Evolutionary conservation across 2,888 invertebrate genomes (phyloP), one percentile per base, ranked within the genome.

Genomic region (Neuroscelio doddi): DNA sequence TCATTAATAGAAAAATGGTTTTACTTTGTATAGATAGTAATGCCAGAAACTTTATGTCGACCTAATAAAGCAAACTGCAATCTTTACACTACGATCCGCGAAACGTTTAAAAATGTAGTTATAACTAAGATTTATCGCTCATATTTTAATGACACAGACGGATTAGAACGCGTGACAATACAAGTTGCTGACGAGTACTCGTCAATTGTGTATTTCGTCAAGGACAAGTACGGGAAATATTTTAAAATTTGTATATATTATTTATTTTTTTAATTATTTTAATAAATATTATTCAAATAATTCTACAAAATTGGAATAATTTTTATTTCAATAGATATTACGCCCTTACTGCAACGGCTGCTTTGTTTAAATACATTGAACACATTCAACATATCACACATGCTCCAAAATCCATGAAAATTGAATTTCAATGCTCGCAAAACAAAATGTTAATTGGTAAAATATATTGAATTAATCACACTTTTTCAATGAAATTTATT

Each of bases 321-420:
- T n/a, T n/a, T n/a, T n/a, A n/a, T n/a, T n/a, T n/a, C n/a, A n/a
- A 30, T 79, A 96, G 95, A 78, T 95, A 94, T 82, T 96, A 96
- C 79, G 93, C 94, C 9, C 82, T 97, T 49, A 90, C 96, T 7
- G 91, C 96, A 0, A 90, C 91, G n/a, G 90, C 93, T 10, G 96
- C 95, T 1, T 87, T 97, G 1, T 80, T 97, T 2, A 93, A 92
- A 77, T 96, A 96, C 81, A 88, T 95, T 0, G 95, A 96, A 83
- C 90, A 90, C 72, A 90, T 91, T 55, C 91, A 94, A 74, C 91
- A 91, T 68, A 86, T 93, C 12, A 87, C 90, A 12, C 95, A 93
- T 82, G 89, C 91, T 0, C 88, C 90, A 47, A 89, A 90, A 74
- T 92, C 95, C 0, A 84, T 97, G 63, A 92, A 91, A 84, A 88